Evolutionary conservation across 2,888 invertebrate species (phyloP), one percentile per base, ranked within the genome.

Genomic region (Nineta flava): DNA sequence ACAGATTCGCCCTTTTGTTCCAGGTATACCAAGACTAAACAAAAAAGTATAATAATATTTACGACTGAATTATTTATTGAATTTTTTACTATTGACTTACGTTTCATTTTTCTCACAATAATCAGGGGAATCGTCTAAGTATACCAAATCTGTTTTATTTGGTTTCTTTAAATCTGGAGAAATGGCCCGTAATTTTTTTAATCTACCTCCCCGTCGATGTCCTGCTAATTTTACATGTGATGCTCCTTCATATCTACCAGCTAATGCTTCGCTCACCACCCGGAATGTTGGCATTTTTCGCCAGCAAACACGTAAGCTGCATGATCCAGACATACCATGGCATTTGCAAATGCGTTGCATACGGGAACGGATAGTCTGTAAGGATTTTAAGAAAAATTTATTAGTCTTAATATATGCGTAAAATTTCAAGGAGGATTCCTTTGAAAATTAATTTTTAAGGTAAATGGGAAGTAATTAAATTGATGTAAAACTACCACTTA

Each of bases 341-440:
- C 93, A 93, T 65, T 93, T 93, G 74, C 93, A 93, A 16, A 87
- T 81, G 41, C 87, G 76, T 62, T 88, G 84, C 86, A 91, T 87
- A 52, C 83, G 75, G 17, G 82, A 77, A 49, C 83, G 74, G 26
- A 83, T 79, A 13, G 79, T 79, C 79, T 79, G 55, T 26, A 26
- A 7, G 7, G 7, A 26, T 26, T 26, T 2, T 7, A 19, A 17
- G 56, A 55, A 44, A 58, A 38, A 38, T 13, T 15, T 7, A 6
- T 19, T 19, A 19, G 3, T 26, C 26, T 26, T 26, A n/a, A 26
- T 26, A 26, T 19, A 19, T 3, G 19, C 19, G 19, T n/a, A n/a
- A n/a, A n/a, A n/a, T n/a, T n/a, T n/a, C n/a, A n/a, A n/a, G n/a
- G n/a, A n/a, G n/a, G n/a, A n/a, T n/a, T n/a, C n/a, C n/a, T n/a